phyloP scores from a whole-genome alignment of 2,888 invertebrate genomes.

The Clostera curtula region DNA sequence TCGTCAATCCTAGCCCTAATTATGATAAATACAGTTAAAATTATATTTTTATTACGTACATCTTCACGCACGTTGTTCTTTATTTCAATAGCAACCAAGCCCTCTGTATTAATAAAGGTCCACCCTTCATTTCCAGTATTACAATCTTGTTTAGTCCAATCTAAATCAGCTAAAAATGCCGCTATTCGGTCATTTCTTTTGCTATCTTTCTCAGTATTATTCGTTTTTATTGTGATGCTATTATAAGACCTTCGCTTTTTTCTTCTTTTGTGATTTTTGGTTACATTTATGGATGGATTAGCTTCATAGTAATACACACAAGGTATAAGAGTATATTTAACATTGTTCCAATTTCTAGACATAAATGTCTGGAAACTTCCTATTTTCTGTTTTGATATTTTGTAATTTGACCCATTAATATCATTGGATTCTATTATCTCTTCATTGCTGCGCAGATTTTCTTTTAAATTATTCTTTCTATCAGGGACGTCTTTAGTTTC shows the following conservation, averaged over 20 bases:
- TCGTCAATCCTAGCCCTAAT: too few relatives aligned
- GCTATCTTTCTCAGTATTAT: slow-evolving; percentile 16
- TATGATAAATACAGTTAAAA: too few relatives aligned
- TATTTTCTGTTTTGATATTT: slow-evolving; percentile 6
- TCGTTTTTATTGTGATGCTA: slow-evolving; percentile 2
- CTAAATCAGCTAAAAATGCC: slow-evolving; percentile 31
- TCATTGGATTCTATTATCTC: slow-evolving; percentile 6
- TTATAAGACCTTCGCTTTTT: slow-evolving; percentile 26
- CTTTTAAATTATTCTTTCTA: slow-evolving; percentile 5
- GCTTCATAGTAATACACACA: slow-evolving; percentile 6
- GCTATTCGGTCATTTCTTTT: slow-evolving; percentile 34
- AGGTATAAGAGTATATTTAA: slow-evolving; percentile 15
- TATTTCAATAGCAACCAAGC: too few relatives aligned
- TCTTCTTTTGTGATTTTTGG: slow-evolving; percentile 36
- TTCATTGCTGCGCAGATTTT: slow-evolving; percentile 4
- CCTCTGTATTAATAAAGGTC: too few relatives aligned
- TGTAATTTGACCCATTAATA: slow-evolving; percentile 7
- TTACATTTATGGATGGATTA: slow-evolving; percentile 12
- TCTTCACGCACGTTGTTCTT: too few relatives aligned
- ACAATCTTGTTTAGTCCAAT: slow-evolving; percentile 23
- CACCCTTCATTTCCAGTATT: slow-evolving; percentile 5
- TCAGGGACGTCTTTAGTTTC: slow-evolving; percentile 7
- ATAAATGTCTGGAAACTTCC: slow-evolving; percentile 13
- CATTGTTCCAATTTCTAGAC: slow-evolving; percentile 22
- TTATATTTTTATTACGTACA: too few relatives aligned